Conservation (phyloP, 2,797 vertebrate species). For the Thripadectes ignobilis region DNA sequence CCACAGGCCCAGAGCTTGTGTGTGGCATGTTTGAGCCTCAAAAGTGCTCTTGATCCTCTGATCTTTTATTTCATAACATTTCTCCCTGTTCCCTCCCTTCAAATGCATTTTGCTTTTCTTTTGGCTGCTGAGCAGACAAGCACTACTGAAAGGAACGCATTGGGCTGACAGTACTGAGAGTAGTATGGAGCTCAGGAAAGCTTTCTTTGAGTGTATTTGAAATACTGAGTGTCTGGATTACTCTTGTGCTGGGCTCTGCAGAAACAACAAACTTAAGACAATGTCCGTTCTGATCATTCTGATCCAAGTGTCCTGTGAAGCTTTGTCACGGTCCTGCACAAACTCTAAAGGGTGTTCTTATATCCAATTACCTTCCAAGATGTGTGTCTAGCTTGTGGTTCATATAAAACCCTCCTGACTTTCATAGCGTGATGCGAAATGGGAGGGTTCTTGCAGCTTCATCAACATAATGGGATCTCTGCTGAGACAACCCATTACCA, state of each 20-base stretch:
- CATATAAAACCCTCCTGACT: neutral
- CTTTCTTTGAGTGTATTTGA: neutral
- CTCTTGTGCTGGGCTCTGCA: neutral
- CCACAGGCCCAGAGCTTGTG: conserved; percentile 70
- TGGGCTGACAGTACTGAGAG: neutral
- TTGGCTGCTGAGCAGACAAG: conserved; percentile 10
- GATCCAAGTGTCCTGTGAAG: neutral
- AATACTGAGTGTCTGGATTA: neutral
- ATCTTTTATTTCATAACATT: conserved; percentile 71
- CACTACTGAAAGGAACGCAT: neutral
- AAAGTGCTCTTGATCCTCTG: conserved; percentile 71
- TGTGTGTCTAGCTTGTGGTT: neutral
- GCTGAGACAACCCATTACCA: neutral
- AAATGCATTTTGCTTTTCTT: conserved; percentile 47
- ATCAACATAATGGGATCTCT: neutral
- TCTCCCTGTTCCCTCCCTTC: conserved; percentile 2
- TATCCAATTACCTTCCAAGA: neutral
- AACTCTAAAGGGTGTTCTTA: neutral
- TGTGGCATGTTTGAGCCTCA: conserved; percentile 72
- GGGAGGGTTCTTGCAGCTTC: neutral
- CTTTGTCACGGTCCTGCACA: neutral
- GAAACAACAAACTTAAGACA: neutral
- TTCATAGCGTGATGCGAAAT: neutral
- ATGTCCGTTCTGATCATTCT: neutral
- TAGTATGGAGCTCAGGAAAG: neutral